phyloP scores from a whole-genome alignment of 2,888 invertebrate species.

The Callinectes sapidus region DNA sequence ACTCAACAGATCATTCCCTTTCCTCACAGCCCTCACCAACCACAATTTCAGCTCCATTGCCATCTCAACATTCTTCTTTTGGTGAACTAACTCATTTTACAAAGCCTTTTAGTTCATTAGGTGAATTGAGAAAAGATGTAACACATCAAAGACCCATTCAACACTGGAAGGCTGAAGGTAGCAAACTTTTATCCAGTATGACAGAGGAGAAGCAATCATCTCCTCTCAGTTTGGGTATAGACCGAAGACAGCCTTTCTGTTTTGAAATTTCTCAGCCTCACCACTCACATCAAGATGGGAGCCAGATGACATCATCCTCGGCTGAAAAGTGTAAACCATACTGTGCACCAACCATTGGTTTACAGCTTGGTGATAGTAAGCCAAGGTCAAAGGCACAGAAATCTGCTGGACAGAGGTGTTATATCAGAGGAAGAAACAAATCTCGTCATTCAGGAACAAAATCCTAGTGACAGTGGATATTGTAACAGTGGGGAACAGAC shows the following conservation, averaged over 20 bases:
- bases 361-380: conserved; percentile 52
- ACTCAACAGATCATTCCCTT: conserved; percentile 28
- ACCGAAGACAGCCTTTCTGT: conserved; percentile 13
- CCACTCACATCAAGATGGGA: conserved; percentile 42
- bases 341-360: conserved; percentile 55
- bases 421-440: conserved; percentile 49
- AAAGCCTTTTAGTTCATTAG: conserved; percentile 55
- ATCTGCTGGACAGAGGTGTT: conserved; percentile 57
- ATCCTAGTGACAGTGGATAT: conserved; percentile 61
- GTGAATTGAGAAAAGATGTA: conserved; percentile 55
- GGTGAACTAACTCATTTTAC: conserved; percentile 56
- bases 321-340: not conserved
- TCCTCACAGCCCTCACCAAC: conserved; percentile 57
- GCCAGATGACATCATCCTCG: conserved; percentile 44
- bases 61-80: conserved; percentile 48
- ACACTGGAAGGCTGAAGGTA: conserved; percentile 51
- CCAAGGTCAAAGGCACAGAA: conserved; percentile 37
- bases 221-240: conserved; percentile 36
- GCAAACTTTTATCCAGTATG: conserved; percentile 20
- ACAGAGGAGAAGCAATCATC: conserved; percentile 41
- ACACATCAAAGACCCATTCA: conserved; percentile 52
- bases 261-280: conserved; percentile 45
- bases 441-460: conserved; percentile 49
- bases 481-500: conserved; percentile 48
- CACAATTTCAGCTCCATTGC: conserved; percentile 56